Evolutionary conservation across 2,888 invertebrate species (phyloP), one percentile per base, ranked within the genome.

Genomic region (Acanthosoma haemorrhoidale): DNA sequence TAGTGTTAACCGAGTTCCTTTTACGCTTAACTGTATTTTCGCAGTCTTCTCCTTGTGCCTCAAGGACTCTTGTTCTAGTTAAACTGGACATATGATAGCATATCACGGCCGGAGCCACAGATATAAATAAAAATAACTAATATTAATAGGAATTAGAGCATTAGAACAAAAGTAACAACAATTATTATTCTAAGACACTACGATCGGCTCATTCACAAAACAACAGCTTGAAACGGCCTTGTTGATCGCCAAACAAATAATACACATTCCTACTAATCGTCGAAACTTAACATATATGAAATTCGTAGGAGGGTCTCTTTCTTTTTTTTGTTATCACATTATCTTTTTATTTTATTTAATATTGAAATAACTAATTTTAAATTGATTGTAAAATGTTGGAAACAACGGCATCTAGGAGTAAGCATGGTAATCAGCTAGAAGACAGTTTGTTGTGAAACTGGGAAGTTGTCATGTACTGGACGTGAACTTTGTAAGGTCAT

Each of bases 51-150:
- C 74, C 74, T 73, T 74, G 74, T 34, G 74, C 36, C 72, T 74
- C 74, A 71, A 74, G 74, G 73, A 73, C 74, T 66, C 73, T 74
- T 71, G 82, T 84, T 82, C 84, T 85, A 83, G 73, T 75, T 75
- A 75, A 72, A 70, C 74, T 84, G 84, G 87, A 88, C 88, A 88
- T 88, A 87, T 81, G 86, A 85, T 82, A 83, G 85, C 87, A 87
- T 87, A 84, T 83, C 86, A 77, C 77, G 80, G 79, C 79, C 79
- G 77, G 68, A 75, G 76, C 75, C 76, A 59, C 71, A 43, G 67
- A 67, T 67, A 51, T 51, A 51, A 38, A 67, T 51, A 67, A 67
- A n/a, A 67, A 67, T 67, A 32, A 67, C 57, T 67, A 57, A 51
- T 67, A 41, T 39, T 67, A 51, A 43, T n/a, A 51, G 32, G 15